Percentiles rank a stretch among this genome's conserved stretches.
Conservation (phyloP, 2,888 invertebrate species). For the Erpobdella octoculata region DNA sequence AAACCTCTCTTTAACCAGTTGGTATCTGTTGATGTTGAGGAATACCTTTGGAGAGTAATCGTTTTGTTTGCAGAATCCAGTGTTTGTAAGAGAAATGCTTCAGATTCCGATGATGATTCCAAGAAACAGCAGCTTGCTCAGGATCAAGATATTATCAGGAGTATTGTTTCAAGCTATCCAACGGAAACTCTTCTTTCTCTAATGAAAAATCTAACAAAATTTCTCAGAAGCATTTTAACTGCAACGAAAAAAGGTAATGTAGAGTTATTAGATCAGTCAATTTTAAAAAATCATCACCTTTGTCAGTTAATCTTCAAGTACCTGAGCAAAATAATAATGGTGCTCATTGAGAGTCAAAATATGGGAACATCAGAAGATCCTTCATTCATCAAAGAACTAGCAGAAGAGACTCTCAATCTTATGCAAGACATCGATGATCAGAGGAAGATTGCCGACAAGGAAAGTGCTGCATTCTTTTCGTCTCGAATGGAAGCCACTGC, state of each 20-base stretch:
- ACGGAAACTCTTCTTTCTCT: neutral
- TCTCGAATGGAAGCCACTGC: neutral
- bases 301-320: neutral
- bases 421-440: neutral
- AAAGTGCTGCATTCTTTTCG: neutral
- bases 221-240: neutral
- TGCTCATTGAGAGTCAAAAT: neutral
- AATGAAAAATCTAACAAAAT: neutral
- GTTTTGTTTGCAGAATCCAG: conserved; percentile 53
- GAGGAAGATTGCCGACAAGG: neutral
- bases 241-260: neutral
- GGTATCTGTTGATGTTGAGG: conserved; percentile 59
- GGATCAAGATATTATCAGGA: neutral
- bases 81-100: conserved; percentile 38
- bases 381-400: neutral
- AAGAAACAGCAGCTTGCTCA: neutral
- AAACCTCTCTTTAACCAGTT: conserved; percentile 69
- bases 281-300: neutral
- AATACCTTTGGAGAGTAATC: conserved; percentile 40
- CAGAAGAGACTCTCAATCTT: neutral
- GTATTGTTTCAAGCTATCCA: neutral
- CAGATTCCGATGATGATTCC: neutral
- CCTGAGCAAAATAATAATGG: neutral
- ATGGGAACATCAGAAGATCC: neutral
- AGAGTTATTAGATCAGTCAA: neutral